Evolutionary conservation across 1,140 invertebrate species (phyloP).

Genomic region (Diorhabda sublineata): DNA sequence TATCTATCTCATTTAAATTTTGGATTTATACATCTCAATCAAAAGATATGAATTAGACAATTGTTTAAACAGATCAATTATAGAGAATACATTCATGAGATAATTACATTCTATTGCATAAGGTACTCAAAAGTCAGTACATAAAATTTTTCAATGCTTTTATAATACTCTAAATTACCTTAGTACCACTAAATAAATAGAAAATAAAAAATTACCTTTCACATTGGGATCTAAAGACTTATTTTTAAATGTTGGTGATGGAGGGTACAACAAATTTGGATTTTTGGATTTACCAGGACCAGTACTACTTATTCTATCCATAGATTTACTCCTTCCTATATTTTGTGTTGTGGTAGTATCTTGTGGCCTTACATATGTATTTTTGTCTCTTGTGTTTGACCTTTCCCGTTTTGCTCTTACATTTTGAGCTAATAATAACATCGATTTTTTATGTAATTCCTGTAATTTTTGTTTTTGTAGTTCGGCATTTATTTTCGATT

Average conservation of each 20-base stretch:
- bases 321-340: background rate
- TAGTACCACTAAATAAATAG: background rate
- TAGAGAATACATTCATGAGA: no score
- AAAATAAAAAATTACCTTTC: background rate
- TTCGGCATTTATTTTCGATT: conserved; percentile 29
- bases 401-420: conserved; percentile 33
- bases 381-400: conserved; percentile 28
- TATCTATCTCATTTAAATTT: no score
- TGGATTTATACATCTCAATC: no score
- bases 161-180: no score
- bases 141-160: no score
- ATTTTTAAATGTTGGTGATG: background rate
- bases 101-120: no score
- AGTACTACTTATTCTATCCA: background rate
- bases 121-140: no score
- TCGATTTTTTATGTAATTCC: conserved; percentile 41
- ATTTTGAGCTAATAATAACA: conserved; percentile 39
- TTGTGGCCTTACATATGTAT: conserved; percentile 5
- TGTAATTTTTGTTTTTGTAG: conserved; percentile 39
- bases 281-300: conserved; percentile 5
- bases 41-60: no score
- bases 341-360: background rate
- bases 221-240: no score
- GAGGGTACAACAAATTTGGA: conserved; percentile 26
- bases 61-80: no score